These are phyloP conservation scores for Plutomurus gul DNA, from an alignment of 1,140 invertebrate genomes.

Conservation along the genomic window DNA sequence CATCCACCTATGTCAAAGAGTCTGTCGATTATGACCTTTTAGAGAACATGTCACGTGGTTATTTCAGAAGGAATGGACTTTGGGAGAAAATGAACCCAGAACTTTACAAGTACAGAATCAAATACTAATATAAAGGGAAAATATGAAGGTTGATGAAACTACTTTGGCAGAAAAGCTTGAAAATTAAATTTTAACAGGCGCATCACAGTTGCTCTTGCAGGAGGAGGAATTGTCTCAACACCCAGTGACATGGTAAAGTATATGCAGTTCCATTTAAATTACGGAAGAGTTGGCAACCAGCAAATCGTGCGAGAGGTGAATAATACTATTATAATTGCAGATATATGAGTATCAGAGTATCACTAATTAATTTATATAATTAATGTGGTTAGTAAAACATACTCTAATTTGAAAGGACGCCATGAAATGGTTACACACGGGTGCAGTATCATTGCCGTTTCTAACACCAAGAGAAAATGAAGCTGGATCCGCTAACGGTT, in stretches of 20 bases:
- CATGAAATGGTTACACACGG: constrained; percentile 21
- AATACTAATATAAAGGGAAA: neutral
- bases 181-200: neutral
- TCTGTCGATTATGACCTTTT: neutral
- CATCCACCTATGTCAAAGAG: neutral
- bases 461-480: neutral
- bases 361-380: too few species aligned
- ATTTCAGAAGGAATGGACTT: neutral
- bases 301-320: constrained; percentile 28
- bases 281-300: constrained; percentile 20
- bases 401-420: neutral
- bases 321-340: neutral
- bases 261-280: constrained; percentile 36
- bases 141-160: neutral
- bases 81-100: neutral
- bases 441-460: neutral
- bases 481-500: neutral
- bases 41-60: neutral
- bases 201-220: neutral
- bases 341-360: too few species aligned
- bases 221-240: constrained; percentile 16
- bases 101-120: neutral
- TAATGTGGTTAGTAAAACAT: neutral
- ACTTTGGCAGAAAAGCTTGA: neutral
- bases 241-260: constrained; percentile 38